phyloP scores from a whole-genome alignment of 1,140 invertebrate species.

The Nephotettix cincticeps region DNA sequence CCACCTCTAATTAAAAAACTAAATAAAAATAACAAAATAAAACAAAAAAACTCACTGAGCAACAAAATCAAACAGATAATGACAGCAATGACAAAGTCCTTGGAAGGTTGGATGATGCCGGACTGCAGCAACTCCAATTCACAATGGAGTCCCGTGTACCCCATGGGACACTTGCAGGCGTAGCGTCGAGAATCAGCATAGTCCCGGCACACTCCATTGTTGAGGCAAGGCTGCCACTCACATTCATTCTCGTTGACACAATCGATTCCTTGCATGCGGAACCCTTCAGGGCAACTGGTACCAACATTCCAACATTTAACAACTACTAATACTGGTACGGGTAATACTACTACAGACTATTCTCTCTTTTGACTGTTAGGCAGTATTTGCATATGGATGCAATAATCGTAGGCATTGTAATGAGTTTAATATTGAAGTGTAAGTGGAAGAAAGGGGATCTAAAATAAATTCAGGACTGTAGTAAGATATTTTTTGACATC shows the following conservation, averaged over 20 bases:
- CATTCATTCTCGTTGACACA: constrained; percentile 80
- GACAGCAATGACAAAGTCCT: constrained; percentile 81
- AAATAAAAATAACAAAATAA: constrained; percentile 27
- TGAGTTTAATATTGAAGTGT: too few species aligned
- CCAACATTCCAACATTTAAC: neutral
- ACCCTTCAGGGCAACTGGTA: constrained; percentile 69
- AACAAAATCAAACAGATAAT: constrained; percentile 72
- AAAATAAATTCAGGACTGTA: too few species aligned
- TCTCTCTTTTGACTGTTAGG: too few species aligned
- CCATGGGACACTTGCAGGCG: constrained; percentile 70
- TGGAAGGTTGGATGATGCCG: constrained; percentile 73
- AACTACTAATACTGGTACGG: constrained; percentile 19
- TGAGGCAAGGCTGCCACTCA: constrained; percentile 64
- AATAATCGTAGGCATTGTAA: too few species aligned
- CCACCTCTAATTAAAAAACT: too few species aligned
- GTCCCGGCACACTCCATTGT: constrained; percentile 71
- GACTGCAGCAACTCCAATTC: constrained; percentile 70
- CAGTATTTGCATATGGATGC: too few species aligned
- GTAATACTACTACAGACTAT: neutral
- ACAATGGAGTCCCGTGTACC: constrained; percentile 77
- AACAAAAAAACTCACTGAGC: constrained; percentile 63
- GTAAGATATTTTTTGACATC: too few species aligned
- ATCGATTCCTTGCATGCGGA: constrained; percentile 57
- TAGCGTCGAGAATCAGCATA: constrained; percentile 67
- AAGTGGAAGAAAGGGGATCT: too few species aligned